Conservation (phyloP, 2,113 vertebrate genomes). For the Madoqua kirkii region DNA sequence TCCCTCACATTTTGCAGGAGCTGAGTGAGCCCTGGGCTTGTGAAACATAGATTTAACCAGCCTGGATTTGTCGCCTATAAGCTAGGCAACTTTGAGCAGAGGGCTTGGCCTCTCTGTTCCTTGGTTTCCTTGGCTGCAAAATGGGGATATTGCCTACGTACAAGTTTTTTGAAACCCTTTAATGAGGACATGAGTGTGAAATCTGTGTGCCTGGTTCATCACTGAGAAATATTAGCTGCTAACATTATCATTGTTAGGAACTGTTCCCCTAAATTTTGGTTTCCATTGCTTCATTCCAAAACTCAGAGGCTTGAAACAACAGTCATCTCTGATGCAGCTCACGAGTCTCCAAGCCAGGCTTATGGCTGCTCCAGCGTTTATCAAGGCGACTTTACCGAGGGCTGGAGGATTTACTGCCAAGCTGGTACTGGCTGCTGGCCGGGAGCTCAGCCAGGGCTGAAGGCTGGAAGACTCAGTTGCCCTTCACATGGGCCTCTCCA, state of each 20-base stretch:
- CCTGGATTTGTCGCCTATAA: not conserved
- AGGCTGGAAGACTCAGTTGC: not conserved
- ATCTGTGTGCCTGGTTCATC: not conserved
- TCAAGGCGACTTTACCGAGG: not conserved
- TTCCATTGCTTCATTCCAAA: not conserved
- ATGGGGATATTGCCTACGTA: not conserved
- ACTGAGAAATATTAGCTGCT: not conserved
- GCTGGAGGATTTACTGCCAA: not conserved
- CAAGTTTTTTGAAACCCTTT: not conserved
- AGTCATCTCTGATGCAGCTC: not conserved
- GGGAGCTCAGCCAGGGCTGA: not conserved
- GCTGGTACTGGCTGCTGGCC: not conserved
- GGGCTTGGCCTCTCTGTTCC: not conserved
- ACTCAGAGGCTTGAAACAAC: not conserved
- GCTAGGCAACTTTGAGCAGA: not conserved
- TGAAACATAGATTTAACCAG: not conserved
- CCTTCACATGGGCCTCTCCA: not conserved
- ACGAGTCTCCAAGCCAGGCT: not conserved
- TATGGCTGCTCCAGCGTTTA: not conserved
- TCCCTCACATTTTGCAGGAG: not conserved
- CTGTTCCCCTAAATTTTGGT: not conserved
- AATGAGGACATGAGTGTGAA: not conserved
- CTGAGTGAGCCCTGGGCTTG: not conserved
- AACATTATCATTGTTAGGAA: not conserved
- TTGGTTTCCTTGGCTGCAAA: not conserved